phyloP scores from a whole-genome alignment of 2,888 invertebrate species.

The Strigamia crassipes region DNA sequence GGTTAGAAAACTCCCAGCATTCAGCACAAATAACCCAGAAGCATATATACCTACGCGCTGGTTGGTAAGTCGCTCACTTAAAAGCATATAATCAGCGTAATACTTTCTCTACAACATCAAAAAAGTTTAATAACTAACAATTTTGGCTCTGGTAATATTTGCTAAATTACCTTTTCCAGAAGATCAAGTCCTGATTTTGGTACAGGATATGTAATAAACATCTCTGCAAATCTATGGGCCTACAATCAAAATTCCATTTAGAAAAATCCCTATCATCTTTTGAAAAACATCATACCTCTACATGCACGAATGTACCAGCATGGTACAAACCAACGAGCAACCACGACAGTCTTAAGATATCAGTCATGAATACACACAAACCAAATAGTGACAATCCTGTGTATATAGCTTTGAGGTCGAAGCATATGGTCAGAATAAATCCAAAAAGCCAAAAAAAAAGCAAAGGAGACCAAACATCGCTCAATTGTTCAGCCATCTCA shows the following conservation, averaged over 20 bases:
- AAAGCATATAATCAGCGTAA: background rate
- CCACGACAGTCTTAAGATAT: background rate
- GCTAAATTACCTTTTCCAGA: too few relatives aligned
- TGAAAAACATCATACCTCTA: background rate
- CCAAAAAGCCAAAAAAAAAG: background rate
- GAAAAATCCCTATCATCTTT: background rate
- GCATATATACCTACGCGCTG: too few relatives aligned
- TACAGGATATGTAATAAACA: too few relatives aligned
- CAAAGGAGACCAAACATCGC: background rate
- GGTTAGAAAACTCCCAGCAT: background rate
- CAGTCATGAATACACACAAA: background rate
- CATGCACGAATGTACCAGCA: background rate
- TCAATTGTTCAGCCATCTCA: background rate
- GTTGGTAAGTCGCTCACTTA: background rate
- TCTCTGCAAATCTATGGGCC: background rate
- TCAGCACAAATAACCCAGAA: background rate
- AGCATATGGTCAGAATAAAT: background rate
- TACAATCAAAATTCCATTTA: background rate
- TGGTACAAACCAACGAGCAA: background rate
- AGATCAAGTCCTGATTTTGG: too few relatives aligned
- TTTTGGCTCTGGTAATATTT: too few relatives aligned
- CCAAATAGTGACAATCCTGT: background rate
- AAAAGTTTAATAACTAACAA: too few relatives aligned
- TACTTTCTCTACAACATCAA: background rate
- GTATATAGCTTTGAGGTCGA: background rate